A percentile compares a stretch with the other conserved stretches of the same genome.
Conservation (phyloP, 2,888 invertebrate species). For the Apodemia mormo region DNA sequence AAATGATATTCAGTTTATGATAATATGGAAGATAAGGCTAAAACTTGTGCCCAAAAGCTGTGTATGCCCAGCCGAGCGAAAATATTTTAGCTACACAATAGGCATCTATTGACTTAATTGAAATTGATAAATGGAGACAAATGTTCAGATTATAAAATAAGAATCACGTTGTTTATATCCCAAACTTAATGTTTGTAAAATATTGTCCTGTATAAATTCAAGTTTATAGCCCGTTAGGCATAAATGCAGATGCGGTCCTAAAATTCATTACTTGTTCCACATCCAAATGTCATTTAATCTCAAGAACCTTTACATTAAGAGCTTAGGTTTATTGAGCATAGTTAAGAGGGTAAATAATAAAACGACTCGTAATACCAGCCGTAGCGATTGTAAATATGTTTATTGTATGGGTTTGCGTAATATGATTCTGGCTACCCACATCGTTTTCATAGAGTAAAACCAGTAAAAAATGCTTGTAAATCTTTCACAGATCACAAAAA, state of each 20-base stretch:
- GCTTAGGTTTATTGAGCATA: slow-evolving; percentile 4
- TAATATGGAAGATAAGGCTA: no score
- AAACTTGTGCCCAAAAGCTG: no score
- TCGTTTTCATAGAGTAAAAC: no score
- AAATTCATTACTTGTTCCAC: not conserved
- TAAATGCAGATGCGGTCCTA: slow-evolving; percentile 9
- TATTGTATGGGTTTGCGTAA: not conserved
- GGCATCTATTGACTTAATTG: no score
- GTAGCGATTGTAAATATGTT: not conserved
- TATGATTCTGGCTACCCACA: no score
- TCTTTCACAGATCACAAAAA: no score
- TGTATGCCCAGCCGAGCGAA: no score
- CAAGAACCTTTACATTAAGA: not conserved
- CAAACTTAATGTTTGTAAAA: slow-evolving; percentile 1
- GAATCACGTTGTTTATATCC: not conserved
- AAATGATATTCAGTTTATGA: no score
- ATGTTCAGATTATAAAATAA: not conserved
- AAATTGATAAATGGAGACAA: no score
- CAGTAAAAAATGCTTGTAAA: no score
- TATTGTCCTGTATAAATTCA: not conserved
- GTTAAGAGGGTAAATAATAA: slow-evolving; percentile 3
- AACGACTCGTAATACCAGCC: not conserved
- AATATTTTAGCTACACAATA: no score
- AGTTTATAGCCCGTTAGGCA: slow-evolving; percentile 2
- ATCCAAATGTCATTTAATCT: not conserved